Evolutionary conservation across 2,113 vertebrate species (phyloP), one percentile per base, ranked within the genome.

Genomic region (Paraplagusia blochii): DNA sequence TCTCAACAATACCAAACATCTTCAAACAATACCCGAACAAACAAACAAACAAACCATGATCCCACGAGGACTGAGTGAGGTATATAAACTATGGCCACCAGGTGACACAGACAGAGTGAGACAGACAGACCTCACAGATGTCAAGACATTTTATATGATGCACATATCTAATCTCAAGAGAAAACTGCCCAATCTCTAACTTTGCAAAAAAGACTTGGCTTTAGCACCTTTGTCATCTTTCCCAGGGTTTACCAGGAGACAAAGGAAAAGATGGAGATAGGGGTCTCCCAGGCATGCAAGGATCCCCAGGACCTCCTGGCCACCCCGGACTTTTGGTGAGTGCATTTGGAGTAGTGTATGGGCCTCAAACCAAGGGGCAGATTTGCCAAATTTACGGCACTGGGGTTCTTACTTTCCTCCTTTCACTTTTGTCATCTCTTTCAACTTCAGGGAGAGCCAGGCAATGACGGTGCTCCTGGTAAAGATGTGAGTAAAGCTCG

Each of bases 231-330:
- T 34, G 44, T 53, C 16, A 13, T 9, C 19, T 48, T 8, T 11
- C 62, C 7, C 48, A 99, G 96, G 94, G 96, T 33, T 68, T 88
- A 61, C 93, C 94, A 80, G 96, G 96, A 14, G 95, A 97, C 33
- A 89, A 93, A 10, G 96, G 96, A 45, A 69, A 92, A 0, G 10
- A 10, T 0, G 96, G 96, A 35, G 96, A 97, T 57, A 90, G 94
- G 69, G 96, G 96, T 10, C 84, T 92, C 29, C 78, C 85, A 11
- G 96, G 95, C 33, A 88, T 96, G 73, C 88, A 75, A 1, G 96
- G 95, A 7, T 65, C 91, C 9, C 93, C 94, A 0, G 95, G 96
- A 34, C 63, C 91, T 8, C 94, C 95, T 0, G 96, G 96, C 51
- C 94, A 96, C 80, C 94, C 94, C 0, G 96, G 95, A 9, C 81